Evolutionary conservation across 2,113 vertebrate species (phyloP), one percentile per base, ranked within the genome.

Genomic region (Corythornis cristatus): DNA sequence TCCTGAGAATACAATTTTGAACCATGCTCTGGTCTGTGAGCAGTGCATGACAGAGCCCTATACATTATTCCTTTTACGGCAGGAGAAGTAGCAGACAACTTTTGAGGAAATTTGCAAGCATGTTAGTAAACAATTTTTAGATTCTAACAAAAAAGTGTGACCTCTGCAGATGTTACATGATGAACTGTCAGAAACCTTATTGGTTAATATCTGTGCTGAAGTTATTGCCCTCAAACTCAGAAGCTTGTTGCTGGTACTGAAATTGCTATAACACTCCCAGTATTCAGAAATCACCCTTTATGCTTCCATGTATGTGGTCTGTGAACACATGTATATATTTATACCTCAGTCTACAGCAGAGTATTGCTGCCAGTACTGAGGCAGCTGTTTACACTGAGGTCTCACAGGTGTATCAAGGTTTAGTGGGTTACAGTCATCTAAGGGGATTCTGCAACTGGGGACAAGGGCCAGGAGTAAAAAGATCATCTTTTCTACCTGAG

Each of bases 201-300:
- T 8, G 4, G 8, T 56, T 74, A 48, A 15, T 66, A 73, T 51
- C 62, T 64, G 2, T 60, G 7, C 12, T 70, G 23, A 45, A n/a
- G 3, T 45, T 53, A 9, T 57, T 29, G 1, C 4, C 8, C 5
- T 5, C 6, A 40, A 35, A 7, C 8, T 1, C 3, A 25, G 13
- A 60, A 35, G 2, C 16, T 76, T 1, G 9, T 33, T 79, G 9
- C 22, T 56, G 20, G 8, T 8, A 43, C 29, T 43, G 20, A 60
- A 84, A 56, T 45, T 71, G 4, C 3, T 28, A 14, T 26, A 54
- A 56, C 0, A 2, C 3, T 50, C n/a, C 20, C 35, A 23, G 54
- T 0, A 3, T 25, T 48, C 26, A 53, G 20, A 66, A 50, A 35
- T 48, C 29, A 29, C 11, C 9, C n/a, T 83, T 56, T 28, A n/a